Evolutionary conservation across 2,888 invertebrate genomes (phyloP).

Genomic region (Andrena praecox): DNA sequence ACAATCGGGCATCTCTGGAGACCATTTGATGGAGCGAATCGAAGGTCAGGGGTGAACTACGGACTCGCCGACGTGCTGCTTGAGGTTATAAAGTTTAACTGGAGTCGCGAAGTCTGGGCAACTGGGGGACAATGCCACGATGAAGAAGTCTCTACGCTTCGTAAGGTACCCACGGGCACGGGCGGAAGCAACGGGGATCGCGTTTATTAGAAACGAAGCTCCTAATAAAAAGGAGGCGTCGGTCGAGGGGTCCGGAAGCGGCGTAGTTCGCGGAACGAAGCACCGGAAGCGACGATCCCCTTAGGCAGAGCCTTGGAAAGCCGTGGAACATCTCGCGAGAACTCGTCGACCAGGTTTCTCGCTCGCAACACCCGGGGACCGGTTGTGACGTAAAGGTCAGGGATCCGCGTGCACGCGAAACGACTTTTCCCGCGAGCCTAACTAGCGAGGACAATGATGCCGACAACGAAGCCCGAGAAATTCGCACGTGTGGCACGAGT

Average conservation of each 20-base stretch:
- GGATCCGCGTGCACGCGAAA: constrained; percentile 46
- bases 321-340: constrained; percentile 52
- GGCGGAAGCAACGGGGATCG: constrained; percentile 7
- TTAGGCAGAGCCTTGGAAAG: constrained; percentile 38
- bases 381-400: constrained; percentile 78
- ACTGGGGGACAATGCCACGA: background rate
- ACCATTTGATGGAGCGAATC: background rate
- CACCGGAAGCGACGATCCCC: constrained; percentile 62
- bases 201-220: constrained; percentile 25
- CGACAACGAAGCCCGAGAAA: constrained; percentile 29
- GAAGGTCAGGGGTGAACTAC: background rate
- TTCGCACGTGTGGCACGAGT: constrained; percentile 33
- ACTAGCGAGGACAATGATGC: constrained; percentile 11
- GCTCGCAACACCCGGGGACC: constrained; percentile 58
- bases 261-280: constrained; percentile 45
- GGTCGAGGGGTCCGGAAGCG: constrained; percentile 45
- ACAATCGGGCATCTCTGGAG: background rate
- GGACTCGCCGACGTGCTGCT: background rate
- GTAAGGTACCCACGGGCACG: background rate
- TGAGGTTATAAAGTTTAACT: background rate
- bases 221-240: constrained; percentile 17
- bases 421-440: constrained; percentile 57
- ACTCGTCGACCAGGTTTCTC: constrained; percentile 66
- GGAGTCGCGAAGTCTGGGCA: too few relatives aligned
- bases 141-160: background rate